A percentile compares a stretch with the other conserved stretches of the same genome.
These are phyloP conservation scores for Siderastrea siderea DNA, from an alignment of 92 coral and sea anemone genomes.

Conservation along the genomic window DNA sequence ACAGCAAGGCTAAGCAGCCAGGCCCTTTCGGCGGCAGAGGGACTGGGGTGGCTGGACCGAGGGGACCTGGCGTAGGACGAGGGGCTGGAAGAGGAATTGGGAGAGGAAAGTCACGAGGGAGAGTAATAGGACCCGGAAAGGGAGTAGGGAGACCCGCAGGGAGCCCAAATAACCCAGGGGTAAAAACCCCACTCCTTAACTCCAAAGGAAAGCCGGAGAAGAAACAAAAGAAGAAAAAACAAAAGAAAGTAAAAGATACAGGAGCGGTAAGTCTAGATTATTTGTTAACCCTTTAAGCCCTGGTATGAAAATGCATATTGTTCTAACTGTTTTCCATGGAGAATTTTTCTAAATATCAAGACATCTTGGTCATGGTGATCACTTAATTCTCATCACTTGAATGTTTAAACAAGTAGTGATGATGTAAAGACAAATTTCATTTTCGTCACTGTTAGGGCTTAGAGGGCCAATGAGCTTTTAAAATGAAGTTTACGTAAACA, in stretches of 20 bases:
- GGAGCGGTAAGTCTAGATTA: background rate
- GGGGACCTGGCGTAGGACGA: slow-evolving; percentile 4
- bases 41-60: slow-evolving; percentile 15
- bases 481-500: too few species aligned
- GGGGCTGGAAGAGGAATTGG: background rate
- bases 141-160: background rate
- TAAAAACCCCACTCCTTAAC: background rate
- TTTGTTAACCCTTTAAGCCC: too few species aligned
- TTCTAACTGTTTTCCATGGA: too few species aligned
- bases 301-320: too few species aligned
- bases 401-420: too few species aligned
- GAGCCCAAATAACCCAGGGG: background rate
- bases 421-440: too few species aligned
- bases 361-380: too few species aligned
- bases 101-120: background rate
- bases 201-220: background rate
- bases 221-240: slow-evolving; percentile 1
- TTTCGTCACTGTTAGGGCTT: too few species aligned
- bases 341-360: too few species aligned
- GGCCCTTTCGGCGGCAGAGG: background rate
- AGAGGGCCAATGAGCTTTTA: too few species aligned
- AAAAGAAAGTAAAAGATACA: slow-evolving; percentile 8
- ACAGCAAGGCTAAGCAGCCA: background rate
- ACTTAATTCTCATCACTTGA: too few species aligned
- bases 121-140: background rate